Evolutionary conservation across 2,797 vertebrate species (phyloP), one percentile per base, ranked within the genome.

Genomic region (Delichon dasypus): DNA sequence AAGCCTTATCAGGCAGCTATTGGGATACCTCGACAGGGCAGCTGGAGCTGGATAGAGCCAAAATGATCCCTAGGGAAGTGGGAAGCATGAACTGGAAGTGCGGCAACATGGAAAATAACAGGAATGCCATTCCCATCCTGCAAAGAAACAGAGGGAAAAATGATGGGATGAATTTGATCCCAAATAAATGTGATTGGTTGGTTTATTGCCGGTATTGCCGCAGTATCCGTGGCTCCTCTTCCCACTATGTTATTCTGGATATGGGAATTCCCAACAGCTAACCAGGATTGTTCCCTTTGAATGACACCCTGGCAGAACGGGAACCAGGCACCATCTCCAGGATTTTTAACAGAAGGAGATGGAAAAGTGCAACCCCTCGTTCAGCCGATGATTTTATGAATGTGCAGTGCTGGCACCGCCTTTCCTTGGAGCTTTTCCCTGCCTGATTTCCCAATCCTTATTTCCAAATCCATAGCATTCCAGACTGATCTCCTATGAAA

Each of bases 181-280:
- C 32, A 32, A 62, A 34, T 1, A 62, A 55, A 36, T 12, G 66
- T 9, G 3, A 18, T n/a, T 7, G 6, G 14, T 11, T 32, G 1
- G 11, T 13, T 32, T 25, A 16, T 11, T 13, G 9, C 7, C 0
- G 0, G 42, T 11, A 9, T 8, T 34, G 5, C 14, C 1, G 4
- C 47, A 25, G 55, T 10, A 51, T 8, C 55, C 9, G 5, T 7
- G 32, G 22, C 50, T 64, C 20, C 51, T n/a, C 38, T 64, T 83
- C 30, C 44, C 32, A 13, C 27, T 32, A 30, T 25, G 11, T 14
- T 64, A 30, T 5, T 21, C 18, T 8, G 45, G 65, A 40, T 14
- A 8, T 57, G 51, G 29, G 25, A 65, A 77, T 32, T 45, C 58
- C 51, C n/a, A 44, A 26, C 44, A 26, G n/a, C 21, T 9, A 25